A percentile compares a stretch with the other conserved stretches of the same genome.
phyloP scores from a whole-genome alignment of 2,888 invertebrate species.

The Andrena bicolor region DNA sequence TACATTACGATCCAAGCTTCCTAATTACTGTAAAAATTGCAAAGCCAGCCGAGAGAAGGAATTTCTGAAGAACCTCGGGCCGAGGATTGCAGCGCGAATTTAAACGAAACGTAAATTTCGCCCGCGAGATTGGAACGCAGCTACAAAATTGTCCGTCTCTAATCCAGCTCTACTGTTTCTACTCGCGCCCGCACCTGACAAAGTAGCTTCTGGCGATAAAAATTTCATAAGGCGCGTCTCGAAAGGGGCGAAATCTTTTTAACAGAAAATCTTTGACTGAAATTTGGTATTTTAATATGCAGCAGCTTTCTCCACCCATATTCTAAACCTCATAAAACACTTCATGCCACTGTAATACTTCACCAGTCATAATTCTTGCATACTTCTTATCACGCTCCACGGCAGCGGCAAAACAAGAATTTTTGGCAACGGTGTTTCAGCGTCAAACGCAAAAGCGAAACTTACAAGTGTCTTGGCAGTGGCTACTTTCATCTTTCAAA shows the following conservation, averaged over 20 bases:
- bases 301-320: background rate
- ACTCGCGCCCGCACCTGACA: background rate
- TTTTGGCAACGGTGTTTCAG: no score
- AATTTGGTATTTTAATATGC: constrained; percentile 24
- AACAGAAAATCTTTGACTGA: constrained; percentile 4
- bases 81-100: background rate
- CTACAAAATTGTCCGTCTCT: constrained; percentile 25
- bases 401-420: no score
- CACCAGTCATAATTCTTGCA: no score
- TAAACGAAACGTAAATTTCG: constrained; percentile 22
- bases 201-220: constrained; percentile 17
- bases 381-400: no score
- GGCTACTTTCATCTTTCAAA: no score
- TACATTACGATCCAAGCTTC: background rate
- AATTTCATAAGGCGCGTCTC: constrained; percentile 28
- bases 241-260: constrained; percentile 1
- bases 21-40: constrained; percentile 23
- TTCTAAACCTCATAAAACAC: no score
- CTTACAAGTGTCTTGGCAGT: no score
- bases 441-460: no score
- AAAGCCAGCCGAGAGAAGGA: background rate
- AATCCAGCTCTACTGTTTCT: constrained; percentile 18
- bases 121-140: constrained; percentile 16
- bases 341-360: no score
- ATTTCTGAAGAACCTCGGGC: background rate